These are phyloP conservation scores for Nephrotoma appendiculata DNA, from an alignment of 2,888 invertebrate genomes.

Conservation along the genomic window DNA sequence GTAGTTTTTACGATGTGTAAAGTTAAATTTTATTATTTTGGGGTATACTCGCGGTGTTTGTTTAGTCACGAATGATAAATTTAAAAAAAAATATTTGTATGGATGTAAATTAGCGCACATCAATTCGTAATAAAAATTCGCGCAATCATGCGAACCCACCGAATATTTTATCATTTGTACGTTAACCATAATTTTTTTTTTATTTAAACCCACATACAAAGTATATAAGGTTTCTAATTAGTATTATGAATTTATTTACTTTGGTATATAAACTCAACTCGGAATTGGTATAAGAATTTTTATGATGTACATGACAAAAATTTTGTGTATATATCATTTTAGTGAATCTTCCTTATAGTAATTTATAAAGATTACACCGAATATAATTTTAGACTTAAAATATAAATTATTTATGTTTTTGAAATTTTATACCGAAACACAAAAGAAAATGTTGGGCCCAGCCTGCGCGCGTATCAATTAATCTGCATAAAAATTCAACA, in stretches of 20 bases:
- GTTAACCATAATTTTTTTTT: no score
- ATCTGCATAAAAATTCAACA: not conserved
- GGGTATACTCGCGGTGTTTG: not conserved
- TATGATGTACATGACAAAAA: no score
- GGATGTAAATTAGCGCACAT: not conserved
- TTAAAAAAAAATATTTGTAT: not conserved
- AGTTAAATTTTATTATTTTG: not conserved
- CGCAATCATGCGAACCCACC: not conserved
- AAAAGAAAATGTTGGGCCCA: not conserved
- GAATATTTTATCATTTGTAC: not conserved
- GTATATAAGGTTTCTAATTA: no score
- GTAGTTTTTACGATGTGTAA: not conserved
- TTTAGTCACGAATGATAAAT: not conserved
- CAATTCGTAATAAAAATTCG: not conserved
- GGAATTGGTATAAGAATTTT: no score
- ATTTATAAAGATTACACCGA: no score
- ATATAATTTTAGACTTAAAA: no score
- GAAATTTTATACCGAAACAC: not conserved
- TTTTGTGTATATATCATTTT: no score
- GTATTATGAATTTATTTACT: no score
- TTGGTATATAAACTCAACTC: no score
- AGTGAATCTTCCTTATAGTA: no score
- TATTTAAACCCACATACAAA: no score
- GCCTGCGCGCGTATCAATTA: not conserved
- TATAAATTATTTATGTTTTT: no score